Conservation (phyloP, 2,888 invertebrate genomes). For the Synergus umbraculus region DNA sequence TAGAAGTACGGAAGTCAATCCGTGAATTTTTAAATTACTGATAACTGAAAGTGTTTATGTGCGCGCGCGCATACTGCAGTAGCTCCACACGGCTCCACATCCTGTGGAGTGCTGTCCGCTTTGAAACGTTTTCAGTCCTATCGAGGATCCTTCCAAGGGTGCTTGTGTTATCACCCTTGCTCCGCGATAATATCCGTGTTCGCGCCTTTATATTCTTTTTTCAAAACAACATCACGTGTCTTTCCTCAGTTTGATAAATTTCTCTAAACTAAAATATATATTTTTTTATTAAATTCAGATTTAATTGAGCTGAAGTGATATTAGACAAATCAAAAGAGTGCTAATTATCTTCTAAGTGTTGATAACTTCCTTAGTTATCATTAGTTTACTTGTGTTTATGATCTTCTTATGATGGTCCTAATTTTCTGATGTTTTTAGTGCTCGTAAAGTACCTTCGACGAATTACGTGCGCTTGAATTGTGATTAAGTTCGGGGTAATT, state of each 20-base stretch:
- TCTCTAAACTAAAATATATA: neutral
- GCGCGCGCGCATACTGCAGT: constrained; percentile 67
- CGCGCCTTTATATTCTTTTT: constrained; percentile 37
- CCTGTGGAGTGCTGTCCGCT: constrained; percentile 66
- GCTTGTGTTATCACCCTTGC: constrained; percentile 57
- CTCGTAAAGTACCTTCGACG: neutral
- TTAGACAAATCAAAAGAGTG: neutral
- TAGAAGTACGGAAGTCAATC: neutral
- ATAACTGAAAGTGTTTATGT: constrained; percentile 43
- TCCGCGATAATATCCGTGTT: constrained; percentile 40
- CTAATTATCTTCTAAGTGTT: neutral
- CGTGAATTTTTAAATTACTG: neutral
- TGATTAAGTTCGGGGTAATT: constrained; percentile 2
- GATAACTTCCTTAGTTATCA: neutral
- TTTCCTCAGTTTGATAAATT: neutral
- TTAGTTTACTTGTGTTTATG: neutral
- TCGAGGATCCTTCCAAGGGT: constrained; percentile 70
- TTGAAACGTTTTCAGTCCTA: constrained; percentile 67
- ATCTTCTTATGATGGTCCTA: too few species aligned
- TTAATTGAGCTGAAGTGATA: neutral
- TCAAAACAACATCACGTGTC: constrained; percentile 13
- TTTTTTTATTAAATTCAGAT: neutral
- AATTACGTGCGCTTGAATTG: neutral
- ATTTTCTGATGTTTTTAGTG: neutral
- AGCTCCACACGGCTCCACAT: constrained; percentile 56